Evolutionary conservation across 2,113 vertebrate genomes (phyloP), one percentile per base, ranked within the genome.

Genomic region (Nothocercus julius): DNA sequence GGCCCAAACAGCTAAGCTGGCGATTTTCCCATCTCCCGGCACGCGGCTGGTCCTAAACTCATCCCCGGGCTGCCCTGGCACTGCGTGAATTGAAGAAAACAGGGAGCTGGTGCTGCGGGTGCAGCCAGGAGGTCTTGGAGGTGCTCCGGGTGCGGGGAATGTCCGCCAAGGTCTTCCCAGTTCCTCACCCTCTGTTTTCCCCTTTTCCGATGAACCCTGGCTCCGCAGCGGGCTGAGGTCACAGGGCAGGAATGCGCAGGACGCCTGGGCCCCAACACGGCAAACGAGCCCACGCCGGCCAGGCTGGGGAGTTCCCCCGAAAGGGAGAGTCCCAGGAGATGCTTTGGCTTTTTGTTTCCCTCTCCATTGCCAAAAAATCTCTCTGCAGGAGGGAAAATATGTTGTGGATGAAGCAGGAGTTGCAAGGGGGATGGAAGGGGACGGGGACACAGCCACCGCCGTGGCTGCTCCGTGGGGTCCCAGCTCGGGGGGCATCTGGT

Each of bases 1-100:
- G 36, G 51, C 79, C 27, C 9, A 89, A 86, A 77, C 49, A 79
- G 92, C 90, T 85, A 61, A 66, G 77, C 21, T 76, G 96, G 67
- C 89, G 40, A 56, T 96, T 96, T 87, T 82, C 90, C 94, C 18
- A 6, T 75, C 16, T 54, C 86, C 95, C 58, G 16, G 59, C 8
- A 47, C 84, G 8, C n/a, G 0, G 36, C 1, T 7, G 30, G 28
- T 21, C 51, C 62, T 1, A 7, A 36, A 34, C 14, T 1, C 22
- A 5, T 5, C 59, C 5, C 19, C 0, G 32, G 59, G 59, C 53
- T 38, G 76, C 85, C 56, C 36, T 4, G 63, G 70, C 14, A 47
- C 34, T 13, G 2, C 16, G 36, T 20, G 3, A 8, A 3, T 8
- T 7, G 5, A 20, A 47, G 84, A 5, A 22, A 73, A 28, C 30